Conservation (phyloP, 2,888 invertebrate species). For the Limnephilus rhombicus region DNA sequence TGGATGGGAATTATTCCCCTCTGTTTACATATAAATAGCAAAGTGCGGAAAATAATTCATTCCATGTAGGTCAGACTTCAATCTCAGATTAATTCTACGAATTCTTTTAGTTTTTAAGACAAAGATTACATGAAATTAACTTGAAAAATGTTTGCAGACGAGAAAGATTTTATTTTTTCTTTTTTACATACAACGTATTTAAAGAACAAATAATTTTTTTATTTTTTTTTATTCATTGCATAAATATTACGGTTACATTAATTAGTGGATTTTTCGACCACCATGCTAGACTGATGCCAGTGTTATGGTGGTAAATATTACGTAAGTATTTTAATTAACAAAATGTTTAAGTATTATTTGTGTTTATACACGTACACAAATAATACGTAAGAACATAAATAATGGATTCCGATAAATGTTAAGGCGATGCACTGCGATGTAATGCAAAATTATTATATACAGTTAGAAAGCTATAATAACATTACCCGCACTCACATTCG, state of each 20-base stretch:
- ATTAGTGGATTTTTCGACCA: no score
- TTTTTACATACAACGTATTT: not conserved
- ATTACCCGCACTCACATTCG: no score
- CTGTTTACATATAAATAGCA: slow-evolving; percentile 26
- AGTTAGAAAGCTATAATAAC: no score
- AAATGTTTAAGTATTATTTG: not conserved
- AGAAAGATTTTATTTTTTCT: not conserved
- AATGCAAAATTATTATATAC: no score
- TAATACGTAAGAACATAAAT: no score
- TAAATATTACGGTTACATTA: no score
- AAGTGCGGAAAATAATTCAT: not conserved
- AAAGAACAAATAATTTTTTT: no score
- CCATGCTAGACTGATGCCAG: no score
- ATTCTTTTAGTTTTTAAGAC: not conserved
- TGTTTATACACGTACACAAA: no score
- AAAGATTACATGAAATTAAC: not conserved
- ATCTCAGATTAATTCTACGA: not conserved
- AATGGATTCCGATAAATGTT: no score
- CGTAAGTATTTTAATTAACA: not conserved
- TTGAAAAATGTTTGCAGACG: not conserved
- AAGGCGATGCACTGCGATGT: no score
- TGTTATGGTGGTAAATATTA: not conserved
- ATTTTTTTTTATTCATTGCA: no score
- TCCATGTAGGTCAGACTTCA: not conserved
- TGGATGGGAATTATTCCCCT: slow-evolving; percentile 6